Evolutionary conservation across 2,797 vertebrate genomes (phyloP).

Genomic region (Scarus forsteni): DNA sequence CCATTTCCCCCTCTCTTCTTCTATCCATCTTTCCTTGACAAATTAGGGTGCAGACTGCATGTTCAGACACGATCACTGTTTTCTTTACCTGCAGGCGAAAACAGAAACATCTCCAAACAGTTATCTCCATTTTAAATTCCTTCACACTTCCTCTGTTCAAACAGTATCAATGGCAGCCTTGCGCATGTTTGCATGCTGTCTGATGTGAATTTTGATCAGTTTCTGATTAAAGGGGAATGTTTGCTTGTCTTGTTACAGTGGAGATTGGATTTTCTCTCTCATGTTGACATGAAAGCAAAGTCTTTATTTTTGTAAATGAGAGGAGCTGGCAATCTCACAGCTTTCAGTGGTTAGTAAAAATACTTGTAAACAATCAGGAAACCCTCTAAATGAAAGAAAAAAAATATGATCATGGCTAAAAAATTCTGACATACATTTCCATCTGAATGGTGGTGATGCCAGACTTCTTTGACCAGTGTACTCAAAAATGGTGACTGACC

Average conservation of each 20-base stretch:
- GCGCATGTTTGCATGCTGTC: constrained; percentile 15
- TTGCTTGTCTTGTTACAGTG: constrained; percentile 28
- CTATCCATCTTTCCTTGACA: constrained; percentile 10
- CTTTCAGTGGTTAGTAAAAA: constrained; percentile 16
- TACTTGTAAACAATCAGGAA: constrained; percentile 7
- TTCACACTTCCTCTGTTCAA: constrained; percentile 1
- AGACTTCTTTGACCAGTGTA: too few relatives aligned
- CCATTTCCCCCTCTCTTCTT: neutral
- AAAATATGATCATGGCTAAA: neutral
- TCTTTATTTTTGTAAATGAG: constrained; percentile 19
- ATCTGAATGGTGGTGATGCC: too few relatives aligned
- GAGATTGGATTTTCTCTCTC: constrained; percentile 53
- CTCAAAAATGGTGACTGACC: too few relatives aligned
- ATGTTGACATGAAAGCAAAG: constrained; percentile 18
- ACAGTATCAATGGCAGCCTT: constrained; percentile 39
- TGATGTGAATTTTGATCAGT: constrained; percentile 37
- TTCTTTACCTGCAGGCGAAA: constrained; percentile 22
- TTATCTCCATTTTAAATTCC: constrained; percentile 18
- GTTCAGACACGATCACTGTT: constrained; percentile 20
- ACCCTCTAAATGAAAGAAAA: neutral
- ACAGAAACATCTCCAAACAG: constrained; percentile 15
- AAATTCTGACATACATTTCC: neutral
- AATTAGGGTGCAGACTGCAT: constrained; percentile 29
- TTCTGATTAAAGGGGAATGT: constrained; percentile 30
- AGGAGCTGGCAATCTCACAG: constrained; percentile 39